Conservation (phyloP, 2,888 invertebrate species). For the Synanthedon formicaeformis region DNA sequence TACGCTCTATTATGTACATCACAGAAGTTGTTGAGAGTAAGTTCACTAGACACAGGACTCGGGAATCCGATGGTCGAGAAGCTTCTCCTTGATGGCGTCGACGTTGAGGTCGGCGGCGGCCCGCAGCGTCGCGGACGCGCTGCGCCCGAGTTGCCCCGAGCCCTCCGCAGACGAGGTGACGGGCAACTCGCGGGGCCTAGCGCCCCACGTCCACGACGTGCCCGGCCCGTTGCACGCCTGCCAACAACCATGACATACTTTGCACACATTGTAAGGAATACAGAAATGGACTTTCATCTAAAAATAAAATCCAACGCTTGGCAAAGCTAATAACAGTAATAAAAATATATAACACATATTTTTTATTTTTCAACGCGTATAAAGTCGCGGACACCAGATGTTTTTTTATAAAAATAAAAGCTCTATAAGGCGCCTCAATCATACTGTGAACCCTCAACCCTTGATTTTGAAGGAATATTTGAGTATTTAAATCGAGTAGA, state of each 20-base stretch:
- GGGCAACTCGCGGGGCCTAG: slow-evolving; percentile 49
- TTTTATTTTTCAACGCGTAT: no score
- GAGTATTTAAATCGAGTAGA: no score
- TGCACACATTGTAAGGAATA: no score
- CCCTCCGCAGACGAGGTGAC: slow-evolving; percentile 21
- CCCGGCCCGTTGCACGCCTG: slow-evolving; percentile 67
- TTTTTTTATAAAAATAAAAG: no score
- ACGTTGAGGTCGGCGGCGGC: slow-evolving; percentile 75
- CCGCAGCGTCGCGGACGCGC: slow-evolving; percentile 62
- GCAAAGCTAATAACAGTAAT: no score
- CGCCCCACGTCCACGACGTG: slow-evolving; percentile 69
- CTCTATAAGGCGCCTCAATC: no score
- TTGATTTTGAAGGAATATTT: no score
- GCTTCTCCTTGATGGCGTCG: slow-evolving; percentile 87
- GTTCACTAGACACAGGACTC: slow-evolving; percentile 84
- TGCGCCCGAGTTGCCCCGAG: slow-evolving; percentile 36
- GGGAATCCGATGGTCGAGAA: slow-evolving; percentile 87
- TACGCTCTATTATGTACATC: slow-evolving; percentile 60
- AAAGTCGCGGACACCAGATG: no score
- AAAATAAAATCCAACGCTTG: no score
- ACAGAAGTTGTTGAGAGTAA: slow-evolving; percentile 19
- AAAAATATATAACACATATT: no score
- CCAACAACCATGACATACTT: slow-evolving; percentile 1
- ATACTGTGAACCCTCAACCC: no score
- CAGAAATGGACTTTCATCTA: no score